These are phyloP conservation scores for Sarcophaga bullata DNA, from an alignment of 1,140 invertebrate species.

Conservation along the genomic window DNA sequence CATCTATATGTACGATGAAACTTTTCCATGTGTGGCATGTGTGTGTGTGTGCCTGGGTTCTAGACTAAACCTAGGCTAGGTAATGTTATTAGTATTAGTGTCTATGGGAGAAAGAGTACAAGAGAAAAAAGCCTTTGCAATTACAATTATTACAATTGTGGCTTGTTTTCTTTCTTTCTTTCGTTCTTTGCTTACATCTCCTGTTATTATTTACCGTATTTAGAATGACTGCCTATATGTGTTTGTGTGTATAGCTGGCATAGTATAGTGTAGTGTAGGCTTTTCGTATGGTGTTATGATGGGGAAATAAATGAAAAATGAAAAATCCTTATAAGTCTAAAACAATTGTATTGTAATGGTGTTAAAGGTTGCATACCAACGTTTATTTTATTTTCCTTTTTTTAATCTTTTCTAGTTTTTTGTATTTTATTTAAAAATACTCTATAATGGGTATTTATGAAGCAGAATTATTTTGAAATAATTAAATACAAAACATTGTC, in stretches of 20 bases:
- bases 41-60: neutral
- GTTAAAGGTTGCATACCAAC: constrained; percentile 17
- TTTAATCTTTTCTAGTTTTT: neutral
- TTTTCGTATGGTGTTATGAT: neutral
- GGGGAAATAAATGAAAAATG: neutral
- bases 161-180: neutral
- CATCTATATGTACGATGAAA: neutral
- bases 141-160: constrained; percentile 27
- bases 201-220: neutral
- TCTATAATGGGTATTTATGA: no score
- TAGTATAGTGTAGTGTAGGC: neutral
- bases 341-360: constrained; percentile 18
- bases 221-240: neutral
- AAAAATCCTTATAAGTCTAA: constrained; percentile 22
- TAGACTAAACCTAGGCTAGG: neutral
- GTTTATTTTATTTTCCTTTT: neutral
- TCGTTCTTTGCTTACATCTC: no score
- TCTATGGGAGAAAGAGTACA: neutral
- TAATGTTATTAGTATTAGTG: neutral
- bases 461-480: no score
- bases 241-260: neutral
- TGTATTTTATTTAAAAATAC: no score
- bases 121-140: constrained; percentile 16
- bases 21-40: neutral
- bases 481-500: no score